phyloP scores from a whole-genome alignment of 2,888 invertebrate species.

The Euzophera pinguis region DNA sequence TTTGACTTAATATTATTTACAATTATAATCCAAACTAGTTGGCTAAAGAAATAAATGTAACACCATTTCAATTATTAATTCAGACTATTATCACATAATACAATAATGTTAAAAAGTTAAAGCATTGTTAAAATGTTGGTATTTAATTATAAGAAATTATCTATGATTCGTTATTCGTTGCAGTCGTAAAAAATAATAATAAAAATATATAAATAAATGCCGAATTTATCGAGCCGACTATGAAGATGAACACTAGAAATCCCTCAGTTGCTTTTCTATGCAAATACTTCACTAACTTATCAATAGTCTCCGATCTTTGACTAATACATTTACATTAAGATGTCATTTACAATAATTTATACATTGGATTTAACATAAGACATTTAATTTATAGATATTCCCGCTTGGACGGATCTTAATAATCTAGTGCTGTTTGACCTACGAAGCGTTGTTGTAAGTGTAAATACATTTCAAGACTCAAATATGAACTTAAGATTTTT shows the following conservation, averaged over 20 bases:
- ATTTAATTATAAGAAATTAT: background rate
- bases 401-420: slow-evolving; percentile 71
- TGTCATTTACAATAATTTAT: slow-evolving; percentile 50
- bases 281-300: slow-evolving; percentile 25
- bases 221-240: slow-evolving; percentile 42
- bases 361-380: slow-evolving; percentile 44
- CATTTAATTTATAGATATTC: slow-evolving; percentile 51
- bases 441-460: slow-evolving; percentile 27
- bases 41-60: slow-evolving; percentile 6
- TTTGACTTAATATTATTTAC: background rate
- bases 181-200: slow-evolving; percentile 25
- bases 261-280: slow-evolving; percentile 30
- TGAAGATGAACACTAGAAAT: slow-evolving; percentile 19
- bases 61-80: slow-evolving; percentile 22
- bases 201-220: slow-evolving; percentile 47
- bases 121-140: slow-evolving; percentile 30
- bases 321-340: slow-evolving; percentile 26
- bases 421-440: slow-evolving; percentile 44
- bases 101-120: slow-evolving; percentile 31
- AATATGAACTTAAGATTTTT: too few relatives aligned
- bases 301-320: slow-evolving; percentile 41
- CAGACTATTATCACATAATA: slow-evolving; percentile 42
- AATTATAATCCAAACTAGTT: background rate
- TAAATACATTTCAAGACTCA: slow-evolving; percentile 17
- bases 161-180: slow-evolving; percentile 42